phyloP scores from a whole-genome alignment of 1,140 invertebrate genomes.

The Listronotus bonariensis region DNA sequence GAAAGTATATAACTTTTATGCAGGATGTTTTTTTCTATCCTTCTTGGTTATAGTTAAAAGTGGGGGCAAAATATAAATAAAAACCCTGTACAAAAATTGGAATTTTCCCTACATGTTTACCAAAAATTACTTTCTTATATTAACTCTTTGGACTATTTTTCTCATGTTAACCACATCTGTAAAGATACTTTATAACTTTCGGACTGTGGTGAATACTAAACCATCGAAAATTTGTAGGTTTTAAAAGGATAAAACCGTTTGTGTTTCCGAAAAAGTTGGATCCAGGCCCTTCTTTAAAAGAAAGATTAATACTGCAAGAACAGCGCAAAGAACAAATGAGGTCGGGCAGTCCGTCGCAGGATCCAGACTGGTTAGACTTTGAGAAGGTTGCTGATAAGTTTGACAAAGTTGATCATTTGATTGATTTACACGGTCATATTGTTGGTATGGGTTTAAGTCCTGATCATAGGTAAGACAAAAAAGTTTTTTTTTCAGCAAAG shows the following conservation, averaged over 20 bases:
- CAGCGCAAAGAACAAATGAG: slow-evolving; percentile 60
- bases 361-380: slow-evolving; percentile 73
- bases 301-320: slow-evolving; percentile 66
- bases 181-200: too few relatives aligned
- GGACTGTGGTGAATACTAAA: too few relatives aligned
- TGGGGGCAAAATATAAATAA: too few relatives aligned
- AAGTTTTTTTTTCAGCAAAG: too few relatives aligned
- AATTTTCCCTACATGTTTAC: too few relatives aligned
- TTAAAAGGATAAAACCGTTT: slow-evolving; percentile 78
- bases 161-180: too few relatives aligned
- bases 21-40: too few relatives aligned
- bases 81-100: too few relatives aligned
- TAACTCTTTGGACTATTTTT: too few relatives aligned
- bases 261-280: slow-evolving; percentile 72
- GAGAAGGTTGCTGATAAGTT: slow-evolving; percentile 72
- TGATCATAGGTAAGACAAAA: slow-evolving; percentile 74
- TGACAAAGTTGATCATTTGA: slow-evolving; percentile 80
- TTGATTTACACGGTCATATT: slow-evolving; percentile 88
- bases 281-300: slow-evolving; percentile 70
- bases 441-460: slow-evolving; percentile 88
- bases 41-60: too few relatives aligned
- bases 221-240: slow-evolving; percentile 56
- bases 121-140: too few relatives aligned
- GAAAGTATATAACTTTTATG: too few relatives aligned
- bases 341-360: slow-evolving; percentile 57